Evolutionary conservation across 2,888 invertebrate genomes (phyloP), one percentile per base, ranked within the genome.

Genomic region (Chalcosyrphus nemorum): DNA sequence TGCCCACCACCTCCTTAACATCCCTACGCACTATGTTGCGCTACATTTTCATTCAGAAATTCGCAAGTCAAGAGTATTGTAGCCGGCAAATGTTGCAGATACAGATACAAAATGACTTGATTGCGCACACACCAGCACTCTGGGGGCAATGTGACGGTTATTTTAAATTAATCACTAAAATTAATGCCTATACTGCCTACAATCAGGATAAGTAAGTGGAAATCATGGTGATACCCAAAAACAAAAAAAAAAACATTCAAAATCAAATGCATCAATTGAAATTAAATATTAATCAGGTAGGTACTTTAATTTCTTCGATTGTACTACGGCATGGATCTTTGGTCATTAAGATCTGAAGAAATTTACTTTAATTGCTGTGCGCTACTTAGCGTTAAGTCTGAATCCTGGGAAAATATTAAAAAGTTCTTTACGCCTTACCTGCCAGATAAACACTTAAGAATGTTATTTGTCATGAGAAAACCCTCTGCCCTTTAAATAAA

Each of bases 21-120:
- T 5, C 4, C 15, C 13, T 52, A 29, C 74, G 19, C 57, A 76
- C 6, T 35, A 19, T 74, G 75, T 32, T 75, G 71, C 54, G 52
- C 32, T 47, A 81, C 70, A 71, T 57, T 81, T 76, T 77, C 76
- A 77, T 81, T 81, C 52, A 71, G 29, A 21, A 71, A 65, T 61
- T 63, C 29, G 41, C 19, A 38, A 38, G 7, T 27, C 27, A 4
- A 4, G 7, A 11, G 15, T 13, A 24, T 6, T 24, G 24, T 1
- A 32, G 45, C n/a, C n/a, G 2, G 4, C 4, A 35, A 11, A 35
- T 68, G 59, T 71, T 81, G 71, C 65, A 5, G 35, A 47, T 0
- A 52, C 63, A 43, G 6, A 9, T 27, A 27, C n/a, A 47, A 11
- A 13, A 27, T 21, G 43, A 17, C 11, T 29, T 24, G 13, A 47